Evolutionary conservation across 2,888 invertebrate genomes (phyloP), one percentile per base, ranked within the genome.

Genomic region (Brachycybe producta): DNA sequence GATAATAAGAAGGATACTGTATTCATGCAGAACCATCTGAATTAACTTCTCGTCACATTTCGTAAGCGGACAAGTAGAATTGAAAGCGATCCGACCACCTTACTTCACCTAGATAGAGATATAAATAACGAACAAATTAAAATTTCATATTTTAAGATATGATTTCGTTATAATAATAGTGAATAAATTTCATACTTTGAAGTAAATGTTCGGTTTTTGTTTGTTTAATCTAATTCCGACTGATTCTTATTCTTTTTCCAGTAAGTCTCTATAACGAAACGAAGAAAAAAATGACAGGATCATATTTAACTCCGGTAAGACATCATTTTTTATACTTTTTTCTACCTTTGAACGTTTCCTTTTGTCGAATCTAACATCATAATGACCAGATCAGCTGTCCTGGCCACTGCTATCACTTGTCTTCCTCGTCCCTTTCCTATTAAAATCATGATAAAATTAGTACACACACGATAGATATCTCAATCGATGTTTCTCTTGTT

Each of bases 331-430:
- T 26, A 5, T 35, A 15, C 35, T 7, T 26, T 5, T 2, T 11
- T 19, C 7, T 8, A 67, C 68, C 66, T 78, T 67, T 98, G 98
- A 36, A 92, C 86, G 64, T 95, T 94, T 49, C 92, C 91, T 69
- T 99, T 99, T 0, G 94, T 92, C 0, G 98, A 97, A 66, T 99
- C 98, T 66, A 98, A 70, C 97, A 98, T 98, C 87, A 99, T 98
- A 24, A 99, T 73, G 32, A 98, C 91, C 59, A 98, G 72, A 70
- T 98, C 98, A 0, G 97, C 91, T 3, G 98, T 98, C 61, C 98
- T 76, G 0, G 97, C 98, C 7, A 99, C 98, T 13, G 98, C 95
- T 66, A 99, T 98, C 8, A 98, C 92, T 75, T 92, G 88, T 60
- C 87, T 72, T 56, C 90, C 90, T 69, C 90, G 75, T 62, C 90